Percentiles rank a stretch among this genome's conserved stretches.
These are phyloP conservation scores for Hydropsyche tenuis DNA, from an alignment of 1,140 invertebrate species.

Conservation along the genomic window DNA sequence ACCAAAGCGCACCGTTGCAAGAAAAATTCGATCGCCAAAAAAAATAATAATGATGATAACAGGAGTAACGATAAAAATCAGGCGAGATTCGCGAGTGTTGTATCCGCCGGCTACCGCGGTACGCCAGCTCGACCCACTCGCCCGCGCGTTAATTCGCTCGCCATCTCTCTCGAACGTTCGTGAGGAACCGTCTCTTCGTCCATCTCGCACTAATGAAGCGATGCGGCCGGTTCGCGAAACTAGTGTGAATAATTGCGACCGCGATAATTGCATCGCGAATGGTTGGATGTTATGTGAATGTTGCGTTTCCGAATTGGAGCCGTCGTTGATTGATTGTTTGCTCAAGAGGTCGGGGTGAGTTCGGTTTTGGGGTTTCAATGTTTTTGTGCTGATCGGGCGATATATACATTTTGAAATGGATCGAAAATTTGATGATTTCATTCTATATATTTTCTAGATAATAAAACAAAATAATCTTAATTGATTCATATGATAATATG, in stretches of 20 bases:
- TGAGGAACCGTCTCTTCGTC: too few species aligned
- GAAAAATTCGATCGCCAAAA: background rate
- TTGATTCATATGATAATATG: background rate
- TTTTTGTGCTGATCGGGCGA: too few species aligned
- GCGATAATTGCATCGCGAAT: slow-evolving; percentile 3
- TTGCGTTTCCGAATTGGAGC: too few species aligned
- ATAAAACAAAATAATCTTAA: too few species aligned
- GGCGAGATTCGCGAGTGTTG: slow-evolving; percentile 20
- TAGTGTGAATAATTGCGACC: slow-evolving; percentile 11
- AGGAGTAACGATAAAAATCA: slow-evolving; percentile 38
- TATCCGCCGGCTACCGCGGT: slow-evolving; percentile 36
- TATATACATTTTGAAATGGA: too few species aligned
- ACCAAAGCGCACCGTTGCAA: background rate
- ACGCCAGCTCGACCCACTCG: slow-evolving; percentile 23
- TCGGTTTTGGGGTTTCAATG: too few species aligned
- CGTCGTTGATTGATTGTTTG: too few species aligned
- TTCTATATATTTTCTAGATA: too few species aligned
- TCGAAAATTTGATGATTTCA: too few species aligned
- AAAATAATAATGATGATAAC: slow-evolving; percentile 33
- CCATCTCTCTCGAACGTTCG: background rate
- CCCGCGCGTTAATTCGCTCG: slow-evolving; percentile 9
- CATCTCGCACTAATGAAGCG: too few species aligned
- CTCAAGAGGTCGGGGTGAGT: too few species aligned
- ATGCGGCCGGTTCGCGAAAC: slow-evolving; percentile 5
- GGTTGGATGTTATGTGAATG: too few species aligned